Base-by-base conservation (phyloP, 2,888 invertebrate genomes). In the Schizotus pectinicornis region DNA sequence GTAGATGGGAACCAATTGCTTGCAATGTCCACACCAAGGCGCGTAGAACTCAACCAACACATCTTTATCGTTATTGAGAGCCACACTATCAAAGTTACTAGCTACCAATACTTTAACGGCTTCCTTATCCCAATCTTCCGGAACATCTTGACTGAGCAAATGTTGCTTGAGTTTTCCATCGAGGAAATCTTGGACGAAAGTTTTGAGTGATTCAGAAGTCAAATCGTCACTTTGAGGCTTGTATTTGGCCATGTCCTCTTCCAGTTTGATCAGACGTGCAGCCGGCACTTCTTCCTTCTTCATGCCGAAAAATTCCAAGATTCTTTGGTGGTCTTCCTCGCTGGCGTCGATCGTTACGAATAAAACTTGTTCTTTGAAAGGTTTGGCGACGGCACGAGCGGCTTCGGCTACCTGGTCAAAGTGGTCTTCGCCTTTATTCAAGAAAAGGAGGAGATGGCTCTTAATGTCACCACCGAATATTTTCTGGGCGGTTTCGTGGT, bases 11-110 rank as follows among this genome's bases (percentile, higher is more conserved):
- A 86, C 93, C 74, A 99, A 85, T 80, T 98, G 95, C 79, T 98
- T 98, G 88, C 98, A 99, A 81, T 99, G 98, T 60, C 96, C 97
- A 82, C 94, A 94, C 98, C 98, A 98, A 60, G 98, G 98, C 50
- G 98, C 98, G 81, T 98, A 99, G 85, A 99, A 99, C 84, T 99
- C 98, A 65, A 99, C 98, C 57, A 99, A 86, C 46, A 98, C 99
- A 74, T 90, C 89, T 84, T 98, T 98, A 67, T 81, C 84, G 71
- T 86, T 85, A 80, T 98, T 91, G 66, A 92, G 86, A 46, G 89
- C 99, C 68, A 99, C 91, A 68, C 91, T 89, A 71, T 95, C 94
- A 80, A 99, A 99, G 86, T 99, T 99, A 78, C 89, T 90, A 64
- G 97, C 91, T 53, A 98, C 98, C 56, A 99, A 86, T 48, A 86